phyloP scores from a whole-genome alignment of 2,113 vertebrate species.

The Anhinga anhinga region DNA sequence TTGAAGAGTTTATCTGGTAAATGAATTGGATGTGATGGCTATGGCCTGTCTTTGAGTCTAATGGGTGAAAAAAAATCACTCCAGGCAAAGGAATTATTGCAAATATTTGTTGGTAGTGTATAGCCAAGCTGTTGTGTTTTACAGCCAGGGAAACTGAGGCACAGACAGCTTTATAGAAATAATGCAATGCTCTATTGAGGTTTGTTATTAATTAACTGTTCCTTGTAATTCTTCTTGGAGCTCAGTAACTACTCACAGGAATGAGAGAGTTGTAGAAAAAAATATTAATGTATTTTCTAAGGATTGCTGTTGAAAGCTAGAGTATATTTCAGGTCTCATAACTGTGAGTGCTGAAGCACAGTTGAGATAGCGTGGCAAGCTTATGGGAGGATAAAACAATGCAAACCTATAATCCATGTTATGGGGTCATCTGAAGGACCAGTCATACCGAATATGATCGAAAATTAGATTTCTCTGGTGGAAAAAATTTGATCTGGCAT shows the following conservation, averaged over 20 bases:
- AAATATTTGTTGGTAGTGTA: neutral
- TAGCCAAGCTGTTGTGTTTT: neutral
- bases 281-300: neutral
- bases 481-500: conserved; percentile 37
- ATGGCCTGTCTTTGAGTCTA: neutral
- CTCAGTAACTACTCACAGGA: neutral
- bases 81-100: neutral
- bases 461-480: conserved; percentile 3
- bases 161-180: neutral
- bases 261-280: neutral
- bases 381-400: neutral
- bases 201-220: neutral
- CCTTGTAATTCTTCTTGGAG: neutral
- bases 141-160: neutral
- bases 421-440: neutral
- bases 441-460: neutral
- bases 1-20: neutral
- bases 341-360: neutral
- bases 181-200: neutral
- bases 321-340: neutral
- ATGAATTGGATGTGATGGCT: neutral
- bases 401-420: neutral
- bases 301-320: neutral
- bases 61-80: neutral
- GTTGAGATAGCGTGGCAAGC: neutral